phyloP scores from a whole-genome alignment of 2,113 vertebrate genomes.

The Galbula dea region DNA sequence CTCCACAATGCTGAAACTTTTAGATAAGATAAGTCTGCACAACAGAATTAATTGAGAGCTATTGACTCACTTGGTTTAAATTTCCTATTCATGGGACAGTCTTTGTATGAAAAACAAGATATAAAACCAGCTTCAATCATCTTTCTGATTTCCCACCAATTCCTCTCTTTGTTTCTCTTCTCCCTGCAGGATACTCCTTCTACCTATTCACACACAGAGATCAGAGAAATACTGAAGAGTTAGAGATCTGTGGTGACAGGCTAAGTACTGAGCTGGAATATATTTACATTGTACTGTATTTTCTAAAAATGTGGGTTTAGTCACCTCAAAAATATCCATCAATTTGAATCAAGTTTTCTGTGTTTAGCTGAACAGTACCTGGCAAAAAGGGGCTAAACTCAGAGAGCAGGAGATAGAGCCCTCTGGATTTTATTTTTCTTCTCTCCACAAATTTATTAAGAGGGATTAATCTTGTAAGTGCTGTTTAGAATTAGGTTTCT shows the following conservation, averaged over 20 bases:
- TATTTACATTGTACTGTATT: neutral
- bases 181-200: neutral
- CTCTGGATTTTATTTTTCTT: neutral
- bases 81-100: slow-evolving; percentile 13
- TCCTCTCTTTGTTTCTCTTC: neutral
- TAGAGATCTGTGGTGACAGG: neutral
- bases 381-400: accelerated
- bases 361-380: neutral
- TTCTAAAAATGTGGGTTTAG: neutral
- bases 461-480: neutral
- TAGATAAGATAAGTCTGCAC: neutral
- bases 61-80: neutral
- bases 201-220: no score
- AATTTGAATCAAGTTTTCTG: neutral
- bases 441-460: neutral
- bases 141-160: neutral
- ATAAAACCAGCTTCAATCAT: neutral
- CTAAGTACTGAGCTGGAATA: neutral
- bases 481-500: neutral
- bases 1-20: neutral
- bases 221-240: neutral
- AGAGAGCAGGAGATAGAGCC: neutral
- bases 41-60: slow-evolving; percentile 6
- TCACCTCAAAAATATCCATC: neutral
- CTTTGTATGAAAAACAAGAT: neutral